phyloP scores from a whole-genome alignment of 2,797 vertebrate species.

The Sphaeramia orbicularis region DNA sequence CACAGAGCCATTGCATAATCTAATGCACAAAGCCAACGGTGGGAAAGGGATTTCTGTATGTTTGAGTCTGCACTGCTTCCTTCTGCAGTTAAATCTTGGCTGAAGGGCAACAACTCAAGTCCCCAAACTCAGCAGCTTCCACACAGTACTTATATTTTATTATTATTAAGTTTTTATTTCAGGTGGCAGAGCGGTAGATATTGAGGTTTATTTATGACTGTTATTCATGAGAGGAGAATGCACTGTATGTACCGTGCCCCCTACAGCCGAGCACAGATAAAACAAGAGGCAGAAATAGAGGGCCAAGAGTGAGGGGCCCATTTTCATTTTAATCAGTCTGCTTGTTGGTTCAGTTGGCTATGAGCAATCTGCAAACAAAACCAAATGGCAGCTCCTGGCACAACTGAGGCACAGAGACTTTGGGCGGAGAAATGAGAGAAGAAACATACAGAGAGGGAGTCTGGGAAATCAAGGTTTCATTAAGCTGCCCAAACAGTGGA shows the following conservation, averaged over 20 bases:
- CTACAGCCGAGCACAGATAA: conserved; percentile 37
- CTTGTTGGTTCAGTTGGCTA: conserved; percentile 87
- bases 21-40: conserved; percentile 10
- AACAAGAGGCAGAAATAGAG: conserved; percentile 65
- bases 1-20: conserved; percentile 22
- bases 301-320: conserved; percentile 68
- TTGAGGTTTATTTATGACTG: conserved; percentile 39
- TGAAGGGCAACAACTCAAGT: conserved; percentile 31
- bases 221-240: conserved; percentile 48
- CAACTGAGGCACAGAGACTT: conserved; percentile 61
- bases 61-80: conserved; percentile 23
- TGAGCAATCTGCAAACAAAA: conserved; percentile 83
- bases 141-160: conserved; percentile 36
- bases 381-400: conserved; percentile 85
- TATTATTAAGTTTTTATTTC: conserved; percentile 40
- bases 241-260: conserved; percentile 46
- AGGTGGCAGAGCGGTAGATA: conserved; percentile 47
- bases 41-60: conserved; percentile 19
- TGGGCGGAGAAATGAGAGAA: conserved; percentile 64
- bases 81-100: conserved; percentile 24
- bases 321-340: conserved; percentile 86
- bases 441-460: conserved; percentile 68
- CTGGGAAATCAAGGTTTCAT: conserved; percentile 81
- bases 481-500: conserved; percentile 73
- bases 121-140: conserved; percentile 24